A percentile compares a stretch with the other conserved stretches of the same genome.
phyloP scores from a whole-genome alignment of 2,797 vertebrate genomes.

The Pipistrellus nathusii region DNA sequence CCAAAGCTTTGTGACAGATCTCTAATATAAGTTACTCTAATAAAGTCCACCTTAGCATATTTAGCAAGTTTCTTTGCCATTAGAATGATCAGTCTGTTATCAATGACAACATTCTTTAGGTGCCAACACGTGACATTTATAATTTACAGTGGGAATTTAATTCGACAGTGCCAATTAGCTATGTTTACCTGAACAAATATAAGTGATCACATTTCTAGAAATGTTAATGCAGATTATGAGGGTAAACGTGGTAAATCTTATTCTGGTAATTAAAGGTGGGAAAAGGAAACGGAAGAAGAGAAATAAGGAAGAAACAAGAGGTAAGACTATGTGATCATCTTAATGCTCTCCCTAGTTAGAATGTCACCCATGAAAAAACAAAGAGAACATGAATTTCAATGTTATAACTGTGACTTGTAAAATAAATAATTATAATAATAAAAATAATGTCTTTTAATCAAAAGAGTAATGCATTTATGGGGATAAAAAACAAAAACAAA shows the following conservation, averaged over 20 bases:
- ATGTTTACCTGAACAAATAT: slow-evolving; percentile 20
- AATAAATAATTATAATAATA: neutral
- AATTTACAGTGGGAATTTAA: neutral
- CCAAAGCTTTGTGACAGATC: neutral
- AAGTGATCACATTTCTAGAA: neutral
- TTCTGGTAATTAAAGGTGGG: neutral
- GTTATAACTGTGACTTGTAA: neutral
- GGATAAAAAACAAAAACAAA: neutral
- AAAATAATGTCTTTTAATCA: neutral
- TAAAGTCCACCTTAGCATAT: neutral
- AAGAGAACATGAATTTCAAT: neutral
- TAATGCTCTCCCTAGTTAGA: neutral
- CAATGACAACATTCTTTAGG: neutral
- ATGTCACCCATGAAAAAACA: neutral
- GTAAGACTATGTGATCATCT: neutral
- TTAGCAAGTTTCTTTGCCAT: neutral
- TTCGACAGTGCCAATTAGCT: neutral
- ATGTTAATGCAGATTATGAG: neutral
- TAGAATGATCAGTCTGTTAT: neutral
- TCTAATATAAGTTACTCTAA: neutral
- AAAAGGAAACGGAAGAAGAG: neutral
- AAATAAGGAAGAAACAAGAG: neutral
- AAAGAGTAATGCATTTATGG: slow-evolving; percentile 11
- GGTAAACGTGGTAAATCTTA: neutral
- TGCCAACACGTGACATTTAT: neutral